These are phyloP conservation scores for Pandemis cinnamomeana DNA, from an alignment of 2,888 invertebrate species.

Conservation along the genomic window DNA sequence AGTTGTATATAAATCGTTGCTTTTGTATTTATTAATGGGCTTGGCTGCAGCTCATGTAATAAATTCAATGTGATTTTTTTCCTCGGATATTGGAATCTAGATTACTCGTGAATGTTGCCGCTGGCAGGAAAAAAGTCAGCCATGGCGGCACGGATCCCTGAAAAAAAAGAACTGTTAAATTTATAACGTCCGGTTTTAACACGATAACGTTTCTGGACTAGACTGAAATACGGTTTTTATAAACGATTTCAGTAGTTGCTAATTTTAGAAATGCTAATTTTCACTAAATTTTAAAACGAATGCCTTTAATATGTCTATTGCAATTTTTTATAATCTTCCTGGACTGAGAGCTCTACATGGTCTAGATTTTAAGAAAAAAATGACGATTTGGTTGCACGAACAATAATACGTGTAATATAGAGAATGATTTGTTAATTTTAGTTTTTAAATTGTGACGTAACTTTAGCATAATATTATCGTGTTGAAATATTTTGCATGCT, in stretches of 20 bases:
- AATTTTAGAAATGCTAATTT: no score
- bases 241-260: neutral
- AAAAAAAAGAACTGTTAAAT: conserved; percentile 23
- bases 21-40: conserved; percentile 5
- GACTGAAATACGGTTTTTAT: neutral
- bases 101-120: conserved; percentile 23
- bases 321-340: no score
- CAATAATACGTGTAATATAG: no score
- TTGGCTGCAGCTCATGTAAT: conserved; percentile 17
- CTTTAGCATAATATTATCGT: no score
- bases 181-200: conserved; percentile 17
- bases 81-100: conserved; percentile 29
- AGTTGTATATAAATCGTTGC: conserved; percentile 24
- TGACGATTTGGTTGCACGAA: no score
- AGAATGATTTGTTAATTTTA: no score
- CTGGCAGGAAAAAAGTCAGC: conserved; percentile 11
- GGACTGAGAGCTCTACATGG: no score
- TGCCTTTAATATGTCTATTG: no score
- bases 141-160: neutral
- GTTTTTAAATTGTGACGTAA: no score
- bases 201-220: neutral
- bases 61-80: conserved; percentile 28
- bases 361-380: no score
- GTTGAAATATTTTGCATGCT: no score
- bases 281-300: no score